phyloP scores from a whole-genome alignment of 1,140 invertebrate species.

The Sesamia nonagrioides region DNA sequence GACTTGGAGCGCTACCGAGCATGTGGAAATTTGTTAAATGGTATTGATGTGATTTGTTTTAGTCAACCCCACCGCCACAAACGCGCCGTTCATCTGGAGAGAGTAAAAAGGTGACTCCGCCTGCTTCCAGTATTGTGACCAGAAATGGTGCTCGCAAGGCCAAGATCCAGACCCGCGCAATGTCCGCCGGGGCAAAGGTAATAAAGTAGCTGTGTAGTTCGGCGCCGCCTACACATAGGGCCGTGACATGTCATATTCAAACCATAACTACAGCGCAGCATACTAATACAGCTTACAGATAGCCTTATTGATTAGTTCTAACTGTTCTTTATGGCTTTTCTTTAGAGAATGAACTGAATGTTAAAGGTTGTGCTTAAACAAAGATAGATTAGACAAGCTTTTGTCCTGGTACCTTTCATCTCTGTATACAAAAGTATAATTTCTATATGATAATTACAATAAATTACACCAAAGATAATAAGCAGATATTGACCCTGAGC shows the following conservation, averaged over 20 bases:
- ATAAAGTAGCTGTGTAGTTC: conserved; percentile 21
- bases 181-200: conserved; percentile 85
- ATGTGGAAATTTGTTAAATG: conserved; percentile 18
- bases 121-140: conserved; percentile 83
- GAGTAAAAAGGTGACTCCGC: conserved; percentile 75
- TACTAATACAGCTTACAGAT: background rate
- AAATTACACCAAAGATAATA: too few relatives aligned
- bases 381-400: too few relatives aligned
- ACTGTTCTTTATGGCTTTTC: background rate
- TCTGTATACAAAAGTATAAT: too few relatives aligned
- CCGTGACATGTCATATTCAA: background rate
- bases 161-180: conserved; percentile 89
- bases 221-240: conserved; percentile 19
- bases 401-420: too few relatives aligned
- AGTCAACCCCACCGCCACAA: conserved; percentile 76
- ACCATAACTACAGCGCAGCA: background rate
- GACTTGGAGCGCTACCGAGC: conserved; percentile 38
- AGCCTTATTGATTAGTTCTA: conserved; percentile 11
- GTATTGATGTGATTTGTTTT: conserved; percentile 48
- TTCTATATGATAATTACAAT: too few relatives aligned
- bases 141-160: conserved; percentile 88
- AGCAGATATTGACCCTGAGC: too few relatives aligned
- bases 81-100: conserved; percentile 76
- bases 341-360: background rate
- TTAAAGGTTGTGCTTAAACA: too few relatives aligned